Conservation (phyloP, 2,797 vertebrate species). For the Distichodus sexfasciatus region DNA sequence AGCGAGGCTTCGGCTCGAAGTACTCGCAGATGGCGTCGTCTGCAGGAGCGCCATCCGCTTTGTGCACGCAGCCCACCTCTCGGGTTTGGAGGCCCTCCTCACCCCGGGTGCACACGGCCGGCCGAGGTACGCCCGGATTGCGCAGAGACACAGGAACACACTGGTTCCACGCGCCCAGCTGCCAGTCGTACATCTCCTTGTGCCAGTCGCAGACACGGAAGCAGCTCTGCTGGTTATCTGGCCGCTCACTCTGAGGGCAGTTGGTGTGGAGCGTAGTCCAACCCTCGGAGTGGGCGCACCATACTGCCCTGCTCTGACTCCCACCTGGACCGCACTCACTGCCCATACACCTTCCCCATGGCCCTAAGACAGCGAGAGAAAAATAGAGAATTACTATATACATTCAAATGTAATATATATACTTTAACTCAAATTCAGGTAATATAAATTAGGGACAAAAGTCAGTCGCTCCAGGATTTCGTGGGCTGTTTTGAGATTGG, state of each 20-base stretch:
- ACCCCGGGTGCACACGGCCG: constrained; percentile 79
- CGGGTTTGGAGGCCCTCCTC: constrained; percentile 93
- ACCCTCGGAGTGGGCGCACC: constrained; percentile 93
- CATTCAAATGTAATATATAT: neutral
- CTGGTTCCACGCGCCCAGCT: constrained; percentile 87
- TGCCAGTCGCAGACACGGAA: constrained; percentile 96
- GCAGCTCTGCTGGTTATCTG: constrained; percentile 89
- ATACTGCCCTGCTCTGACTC: constrained; percentile 89
- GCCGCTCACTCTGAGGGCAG: constrained; percentile 81
- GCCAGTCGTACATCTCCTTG: constrained; percentile 94
- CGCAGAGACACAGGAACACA: constrained; percentile 85
- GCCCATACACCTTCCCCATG: constrained; percentile 96
- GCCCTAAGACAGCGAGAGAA: constrained; percentile 71
- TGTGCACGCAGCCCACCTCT: constrained; percentile 88
- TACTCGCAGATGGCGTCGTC: constrained; percentile 94
- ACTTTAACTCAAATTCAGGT: neutral
- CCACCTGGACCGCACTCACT: constrained; percentile 93
- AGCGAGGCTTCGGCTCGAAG: constrained; percentile 91
- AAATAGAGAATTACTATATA: neutral
- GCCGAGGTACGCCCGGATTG: constrained; percentile 59
- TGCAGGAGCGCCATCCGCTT: constrained; percentile 72
- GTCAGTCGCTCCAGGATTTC: too few relatives aligned
- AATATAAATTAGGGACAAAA: too few relatives aligned
- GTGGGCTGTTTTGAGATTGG: too few relatives aligned
- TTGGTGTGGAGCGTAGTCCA: constrained; percentile 94